Percentiles rank a stretch among this genome's conserved stretches.
phyloP scores from a whole-genome alignment of 37 sponge, comb jelly and placozoan species.

The Beroe forskalii region DNA sequence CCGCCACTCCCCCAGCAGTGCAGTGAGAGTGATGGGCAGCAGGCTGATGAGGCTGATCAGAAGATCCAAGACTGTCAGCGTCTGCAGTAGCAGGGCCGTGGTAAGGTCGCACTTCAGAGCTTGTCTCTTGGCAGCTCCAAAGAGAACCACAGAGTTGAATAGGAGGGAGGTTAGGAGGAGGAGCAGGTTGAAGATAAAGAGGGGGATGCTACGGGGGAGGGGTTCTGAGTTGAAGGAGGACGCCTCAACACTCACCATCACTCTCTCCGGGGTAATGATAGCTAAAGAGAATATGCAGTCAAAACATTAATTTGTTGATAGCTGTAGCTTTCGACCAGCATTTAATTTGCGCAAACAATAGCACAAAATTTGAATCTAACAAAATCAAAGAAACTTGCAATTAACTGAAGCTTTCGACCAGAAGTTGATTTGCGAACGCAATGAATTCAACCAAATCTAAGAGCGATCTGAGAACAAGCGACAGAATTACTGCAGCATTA shows the following conservation, averaged over 20 bases:
- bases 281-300: too few species aligned
- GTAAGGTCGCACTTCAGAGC: slow-evolving; percentile 45
- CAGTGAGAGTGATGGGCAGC: background rate
- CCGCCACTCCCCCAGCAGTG: background rate
- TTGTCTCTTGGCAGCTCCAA: slow-evolving; percentile 20
- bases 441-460: too few species aligned
- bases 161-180: slow-evolving; percentile 15
- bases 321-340: too few species aligned
- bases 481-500: too few species aligned
- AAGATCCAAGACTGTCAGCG: slow-evolving; percentile 9
- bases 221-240: background rate
- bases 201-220: background rate
- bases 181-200: slow-evolving; percentile 48
- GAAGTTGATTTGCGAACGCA: too few species aligned
- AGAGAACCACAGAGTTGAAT: slow-evolving; percentile 52
- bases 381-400: too few species aligned
- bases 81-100: slow-evolving; percentile 27
- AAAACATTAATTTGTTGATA: too few species aligned
- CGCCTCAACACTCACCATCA: background rate
- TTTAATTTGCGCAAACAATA: too few species aligned
- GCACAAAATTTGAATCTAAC: too few species aligned
- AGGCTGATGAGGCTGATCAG: slow-evolving; percentile 25
- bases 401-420: too few species aligned
- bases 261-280: too few species aligned
- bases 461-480: too few species aligned